A percentile compares a stretch with the other conserved stretches of the same genome.
Evolutionary conservation across 2,113 vertebrate genomes (phyloP).

Genomic region (Scartelaos histophorus): DNA sequence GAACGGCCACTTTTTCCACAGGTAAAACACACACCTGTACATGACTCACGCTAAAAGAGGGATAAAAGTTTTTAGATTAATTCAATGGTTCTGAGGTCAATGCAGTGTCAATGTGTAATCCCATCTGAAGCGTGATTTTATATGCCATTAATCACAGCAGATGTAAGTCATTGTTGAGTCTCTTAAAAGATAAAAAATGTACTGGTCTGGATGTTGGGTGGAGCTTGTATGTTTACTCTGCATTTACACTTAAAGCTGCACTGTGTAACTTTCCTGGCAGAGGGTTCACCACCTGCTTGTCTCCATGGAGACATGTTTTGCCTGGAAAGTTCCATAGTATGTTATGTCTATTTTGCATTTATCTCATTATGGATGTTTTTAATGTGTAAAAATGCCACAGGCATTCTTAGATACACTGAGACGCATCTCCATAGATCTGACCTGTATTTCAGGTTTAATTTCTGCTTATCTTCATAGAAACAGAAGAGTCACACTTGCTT

Average conservation of each 20-base stretch:
- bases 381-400: too few relatives aligned
- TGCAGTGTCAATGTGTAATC: conserved; percentile 29
- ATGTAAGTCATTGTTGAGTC: not conserved
- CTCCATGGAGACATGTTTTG: too few relatives aligned
- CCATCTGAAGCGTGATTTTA: not conserved
- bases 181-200: not conserved
- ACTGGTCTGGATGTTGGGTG: not conserved
- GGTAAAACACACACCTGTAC: conserved; percentile 57
- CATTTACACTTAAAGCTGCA: too few relatives aligned
- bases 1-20: conserved; percentile 36
- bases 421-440: too few relatives aligned
- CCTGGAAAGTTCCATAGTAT: too few relatives aligned
- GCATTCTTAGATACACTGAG: too few relatives aligned
- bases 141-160: not conserved
- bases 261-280: not conserved
- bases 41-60: conserved; percentile 55
- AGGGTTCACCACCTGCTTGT: too few relatives aligned
- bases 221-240: not conserved
- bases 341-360: too few relatives aligned
- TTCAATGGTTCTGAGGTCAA: conserved; percentile 42
- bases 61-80: conserved; percentile 19
- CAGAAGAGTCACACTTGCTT: too few relatives aligned
- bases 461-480: too few relatives aligned
- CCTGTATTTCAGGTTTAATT: too few relatives aligned
- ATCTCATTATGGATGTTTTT: too few relatives aligned